These are phyloP conservation scores for Leptinotarsa rubiginosa DNA, from an alignment of 2,888 invertebrate species.

Conservation along the genomic window DNA sequence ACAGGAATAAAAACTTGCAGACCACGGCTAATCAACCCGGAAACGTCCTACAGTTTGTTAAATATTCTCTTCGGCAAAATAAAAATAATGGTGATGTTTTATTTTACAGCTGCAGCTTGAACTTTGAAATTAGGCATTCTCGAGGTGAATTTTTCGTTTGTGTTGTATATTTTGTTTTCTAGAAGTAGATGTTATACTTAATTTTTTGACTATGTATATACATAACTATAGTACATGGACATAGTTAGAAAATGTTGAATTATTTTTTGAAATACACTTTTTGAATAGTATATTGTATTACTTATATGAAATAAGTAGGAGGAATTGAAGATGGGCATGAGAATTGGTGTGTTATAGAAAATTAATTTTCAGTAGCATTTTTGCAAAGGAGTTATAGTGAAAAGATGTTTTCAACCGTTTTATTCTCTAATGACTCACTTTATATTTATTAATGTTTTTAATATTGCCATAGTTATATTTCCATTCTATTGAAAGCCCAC, in stretches of 20 bases:
- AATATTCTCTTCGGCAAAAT: background rate
- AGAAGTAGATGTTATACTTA: background rate
- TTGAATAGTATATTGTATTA: constrained; percentile 1
- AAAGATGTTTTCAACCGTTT: too few species aligned
- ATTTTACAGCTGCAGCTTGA: constrained; percentile 8
- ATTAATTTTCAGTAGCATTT: too few species aligned
- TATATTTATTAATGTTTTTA: too few species aligned
- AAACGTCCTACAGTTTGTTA: too few species aligned
- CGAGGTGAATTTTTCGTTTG: background rate
- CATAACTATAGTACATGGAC: background rate
- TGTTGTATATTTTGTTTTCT: constrained; percentile 5
- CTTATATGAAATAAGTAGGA: background rate
- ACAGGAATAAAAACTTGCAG: too few species aligned
- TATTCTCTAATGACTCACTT: too few species aligned
- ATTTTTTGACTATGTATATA: background rate
- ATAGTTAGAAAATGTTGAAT: background rate
- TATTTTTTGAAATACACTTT: constrained; percentile 13
- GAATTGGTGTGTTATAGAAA: too few species aligned
- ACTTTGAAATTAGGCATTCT: background rate
- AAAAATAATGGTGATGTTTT: background rate
- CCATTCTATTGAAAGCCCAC: too few species aligned
- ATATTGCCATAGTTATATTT: too few species aligned
- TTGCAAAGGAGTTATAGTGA: too few species aligned
- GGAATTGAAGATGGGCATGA: too few species aligned
- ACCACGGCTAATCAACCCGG: too few species aligned